Percentiles rank a stretch among this genome's conserved stretches.
Evolutionary conservation across 2,113 vertebrate species (phyloP).

Genomic region (Fulmarus glacialis): DNA sequence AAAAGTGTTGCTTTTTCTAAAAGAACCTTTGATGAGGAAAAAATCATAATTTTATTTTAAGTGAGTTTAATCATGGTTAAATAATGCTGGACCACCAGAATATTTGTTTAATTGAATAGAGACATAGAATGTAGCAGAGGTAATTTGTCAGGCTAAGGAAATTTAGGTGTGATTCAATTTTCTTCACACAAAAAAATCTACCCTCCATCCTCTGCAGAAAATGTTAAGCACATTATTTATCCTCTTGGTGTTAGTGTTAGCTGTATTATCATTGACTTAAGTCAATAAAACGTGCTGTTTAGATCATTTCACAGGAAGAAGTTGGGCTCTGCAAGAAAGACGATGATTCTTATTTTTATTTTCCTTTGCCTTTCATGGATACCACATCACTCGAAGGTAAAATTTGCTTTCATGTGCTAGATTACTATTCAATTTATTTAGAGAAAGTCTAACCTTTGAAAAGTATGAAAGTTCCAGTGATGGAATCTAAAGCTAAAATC

Average conservation of each 20-base stretch:
- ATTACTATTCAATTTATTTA: background rate
- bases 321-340: background rate
- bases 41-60: constrained; percentile 27
- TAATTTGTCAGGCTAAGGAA: constrained; percentile 62
- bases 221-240: constrained; percentile 50
- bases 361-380: background rate
- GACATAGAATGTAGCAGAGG: constrained; percentile 28
- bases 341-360: background rate
- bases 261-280: constrained; percentile 1
- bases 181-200: constrained; percentile 12
- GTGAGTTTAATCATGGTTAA: constrained; percentile 49
- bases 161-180: constrained; percentile 64
- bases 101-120: constrained; percentile 67
- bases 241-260: background rate
- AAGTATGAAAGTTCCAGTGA: background rate
- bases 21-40: background rate
- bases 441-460: background rate
- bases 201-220: background rate
- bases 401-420: background rate
- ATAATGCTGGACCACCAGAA: constrained; percentile 33
- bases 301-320: background rate
- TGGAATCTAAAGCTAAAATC: background rate
- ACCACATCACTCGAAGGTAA: background rate
- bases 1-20: background rate
- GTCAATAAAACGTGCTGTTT: background rate